Base-by-base conservation (phyloP, 92 coral and sea anemone species). In the Epizoanthus stellaris region DNA sequence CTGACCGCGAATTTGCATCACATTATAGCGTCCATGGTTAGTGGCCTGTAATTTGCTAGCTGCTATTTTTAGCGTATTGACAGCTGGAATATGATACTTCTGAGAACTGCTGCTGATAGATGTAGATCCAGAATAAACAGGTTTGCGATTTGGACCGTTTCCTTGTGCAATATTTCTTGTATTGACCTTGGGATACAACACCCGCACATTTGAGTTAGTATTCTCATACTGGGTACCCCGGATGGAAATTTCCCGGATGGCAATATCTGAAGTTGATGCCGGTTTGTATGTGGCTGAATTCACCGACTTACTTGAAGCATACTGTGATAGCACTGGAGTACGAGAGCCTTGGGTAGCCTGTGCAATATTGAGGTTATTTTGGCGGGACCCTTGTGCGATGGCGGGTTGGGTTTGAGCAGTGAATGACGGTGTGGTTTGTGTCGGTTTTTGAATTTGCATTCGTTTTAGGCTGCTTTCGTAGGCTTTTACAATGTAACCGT, bases 401-500 rank as follows among this genome's bases (percentile, higher is more conserved):
- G 5, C 15, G 9, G 43, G 1, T 21, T 0, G 42, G 16, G 42
- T 66, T 30, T 66, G 6, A 3, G 17, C 42, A 30, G 43, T 66
- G 42, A 14, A 2, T 66, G 15, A 66, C 5, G 8, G 16, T 21
- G 17, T 34, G 70, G 11, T 75, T 67, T 39, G 81, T 76, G 39
- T 75, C 64, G 30, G 70, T 70, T 42, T 83, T 67, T 9, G 53
- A 56, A 17, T 82, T 62, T 19, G 76, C 60, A 65, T 30, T 67
- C 60, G 83, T 76, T 60, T 92, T 59, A 49, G 82, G 56, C 58
- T 85, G 79, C 52, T 88, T 81, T 6, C 83, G 21, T 63, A 79
- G 16, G 98, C 98, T 67, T 84, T 75, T 74, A 90, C 94, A 68
- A 94, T 90, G 59, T 94, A 94, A 14, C 76, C 82, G 71, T 86